phyloP scores from a whole-genome alignment of 23 tunicate genomes.

The Botrylloides violaceus region DNA sequence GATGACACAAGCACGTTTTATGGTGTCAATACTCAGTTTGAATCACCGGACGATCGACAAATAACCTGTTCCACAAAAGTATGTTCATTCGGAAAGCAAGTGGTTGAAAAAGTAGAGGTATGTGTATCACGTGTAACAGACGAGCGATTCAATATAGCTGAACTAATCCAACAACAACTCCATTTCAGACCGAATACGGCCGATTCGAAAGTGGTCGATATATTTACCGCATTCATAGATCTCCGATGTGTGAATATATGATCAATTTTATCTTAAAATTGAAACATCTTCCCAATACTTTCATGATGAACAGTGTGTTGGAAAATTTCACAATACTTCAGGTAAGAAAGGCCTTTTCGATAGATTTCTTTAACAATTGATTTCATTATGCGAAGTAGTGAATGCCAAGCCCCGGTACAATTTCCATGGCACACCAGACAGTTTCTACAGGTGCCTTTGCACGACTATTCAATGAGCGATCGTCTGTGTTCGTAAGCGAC shows the following conservation, averaged over 20 bases:
- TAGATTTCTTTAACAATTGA: too few species aligned
- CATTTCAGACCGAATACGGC: conserved; percentile 62
- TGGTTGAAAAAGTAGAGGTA: conserved; percentile 94
- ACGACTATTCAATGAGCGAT: too few species aligned
- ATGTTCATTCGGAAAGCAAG: conserved; percentile 95
- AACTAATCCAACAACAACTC: too few species aligned
- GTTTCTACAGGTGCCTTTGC: too few species aligned
- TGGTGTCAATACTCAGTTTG: conserved; percentile 67
- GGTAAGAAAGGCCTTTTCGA: conserved; percentile 38
- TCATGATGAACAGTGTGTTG: conserved; percentile 95
- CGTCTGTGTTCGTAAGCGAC: too few species aligned
- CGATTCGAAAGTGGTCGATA: conserved; percentile 56
- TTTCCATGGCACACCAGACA: too few species aligned
- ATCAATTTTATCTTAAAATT: conserved; percentile 87
- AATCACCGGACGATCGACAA: conserved; percentile 59
- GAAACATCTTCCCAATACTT: conserved; percentile 78
- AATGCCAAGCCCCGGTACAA: too few species aligned
- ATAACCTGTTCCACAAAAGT: conserved; percentile 85
- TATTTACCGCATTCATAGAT: conserved; percentile 63
- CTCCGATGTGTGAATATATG: conserved; percentile 97
- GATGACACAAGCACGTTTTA: conserved; percentile 61
- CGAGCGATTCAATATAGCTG: too few species aligned
- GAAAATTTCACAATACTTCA: conserved; percentile 91
- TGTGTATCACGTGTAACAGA: too few species aligned
- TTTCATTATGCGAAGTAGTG: too few species aligned